Base-by-base conservation (phyloP, 2,113 vertebrate genomes). In the Chrysemys picta region DNA sequence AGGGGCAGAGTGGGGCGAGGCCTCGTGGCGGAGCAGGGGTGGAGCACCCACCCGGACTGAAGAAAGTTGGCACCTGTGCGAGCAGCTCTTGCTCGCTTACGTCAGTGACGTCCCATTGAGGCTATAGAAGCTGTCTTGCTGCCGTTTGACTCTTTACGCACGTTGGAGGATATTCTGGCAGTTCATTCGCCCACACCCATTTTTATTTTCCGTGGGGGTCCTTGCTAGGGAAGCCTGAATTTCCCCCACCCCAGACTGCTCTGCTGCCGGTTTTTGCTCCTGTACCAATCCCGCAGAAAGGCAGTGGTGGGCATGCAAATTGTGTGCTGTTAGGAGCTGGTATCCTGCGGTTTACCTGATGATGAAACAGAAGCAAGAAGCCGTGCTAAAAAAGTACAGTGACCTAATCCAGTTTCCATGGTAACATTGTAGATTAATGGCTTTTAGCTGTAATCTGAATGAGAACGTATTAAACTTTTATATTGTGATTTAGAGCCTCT, bases 391-490 rank as follows among this genome's bases (percentile, higher is more conserved):
- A 88, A 82, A 94, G 82, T 90, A 87, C 69, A 10, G 47, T 69
- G 84, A 91, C 49, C 91, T 95, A 59, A 95, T 96, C 95, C 84
- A 14, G 86, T 97, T 94, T 35, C 96, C 93, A 94, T 89, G 76
- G 87, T 1, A 94, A 94, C 56, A 0, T 35, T 88, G 94, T 89
- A 83, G 93, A 89, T 96, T 95, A 97, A 96, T 89, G 92, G 95
- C 89, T 98, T 96, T 95, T 76, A 76, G 85, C 95, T 91, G 89
- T 97, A 95, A 96, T 92, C 96, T 87, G 87, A 97, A 93, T 8
- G 93, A 96, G 87, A 17, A 17, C 0, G 59, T 17, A 52, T 80
- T 95, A 86, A 94, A 96, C 52, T 89, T 94, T 75, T n/a, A 5
- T 82, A 21, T 50, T 91, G 19, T 86, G 82, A 94, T 90, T 93